Base-by-base conservation (phyloP, 2,888 invertebrate species). In the Zhuqinia jingwanae region DNA sequence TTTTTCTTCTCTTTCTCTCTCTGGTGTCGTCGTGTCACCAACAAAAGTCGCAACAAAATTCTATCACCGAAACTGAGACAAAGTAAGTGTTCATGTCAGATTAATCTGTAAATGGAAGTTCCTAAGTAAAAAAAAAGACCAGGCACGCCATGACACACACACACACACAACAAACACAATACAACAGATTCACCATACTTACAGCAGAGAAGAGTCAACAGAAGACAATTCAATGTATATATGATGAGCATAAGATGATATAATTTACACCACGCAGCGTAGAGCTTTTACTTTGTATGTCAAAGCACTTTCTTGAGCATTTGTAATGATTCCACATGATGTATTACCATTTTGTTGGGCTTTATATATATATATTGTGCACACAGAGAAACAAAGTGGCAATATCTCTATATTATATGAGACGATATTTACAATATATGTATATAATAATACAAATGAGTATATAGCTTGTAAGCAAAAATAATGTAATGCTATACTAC, bases 21-120 rank as follows among this genome's bases (percentile, higher is more conserved):
- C 78, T 60, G 63, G 78, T 36, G 36, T 36, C 8, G 3, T 8
- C 36, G 8, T 8, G 8, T 45, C 78, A 79, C 50, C 47, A 70
- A 15, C 25, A 42, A 60, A 22, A 36, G 76, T 76, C 76, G 42
- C 76, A 30, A n/a, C n/a, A 60, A 76, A 70, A 70, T 50, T 50
- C 68, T 53, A 73, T 73, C 58, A 27, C 76, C 45, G 50, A 68
- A 68, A 80, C 80, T 68, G 50, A 68, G 80, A 80, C 80, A 80
- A 60, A 81, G 81, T 56, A 68, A 81, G 53, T 68, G 78, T 53
- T 82, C 73, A 56, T 81, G 81, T 76, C 47, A 75, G 76, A 70
- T 68, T 77, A 81, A 85, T 85, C 85, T 85, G 77, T 60, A 85
- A 78, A 70, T 85, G 78, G 70, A 78, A 84, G 76, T 84, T 36